Percentiles rank a stretch among this genome's conserved stretches.
phyloP scores from a whole-genome alignment of 2,113 vertebrate species.

The Campylomormyrus tamandua region DNA sequence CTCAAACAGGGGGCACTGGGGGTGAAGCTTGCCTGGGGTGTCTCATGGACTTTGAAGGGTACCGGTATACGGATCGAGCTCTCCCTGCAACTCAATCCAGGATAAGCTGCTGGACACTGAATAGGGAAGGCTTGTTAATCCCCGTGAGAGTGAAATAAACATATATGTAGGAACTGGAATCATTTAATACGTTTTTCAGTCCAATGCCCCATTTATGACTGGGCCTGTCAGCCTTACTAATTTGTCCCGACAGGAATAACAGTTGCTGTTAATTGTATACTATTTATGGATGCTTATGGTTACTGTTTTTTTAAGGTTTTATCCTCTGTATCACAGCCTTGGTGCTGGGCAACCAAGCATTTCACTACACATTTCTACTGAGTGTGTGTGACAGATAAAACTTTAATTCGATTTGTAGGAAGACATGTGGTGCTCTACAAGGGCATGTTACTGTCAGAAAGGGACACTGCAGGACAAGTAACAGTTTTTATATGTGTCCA shows the following conservation, averaged over 20 bases:
- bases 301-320: not conserved
- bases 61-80: not conserved
- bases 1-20: not conserved
- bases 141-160: not conserved
- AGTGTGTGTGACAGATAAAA: not conserved
- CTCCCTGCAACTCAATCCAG: not conserved
- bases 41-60: not conserved
- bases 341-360: not conserved
- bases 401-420: not conserved
- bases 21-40: not conserved
- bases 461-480: not conserved
- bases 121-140: not conserved
- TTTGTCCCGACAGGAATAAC: not conserved
- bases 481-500: not conserved
- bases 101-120: not conserved
- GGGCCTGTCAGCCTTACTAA: not conserved
- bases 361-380: not conserved
- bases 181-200: not conserved
- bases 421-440: not conserved
- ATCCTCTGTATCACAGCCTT: not conserved
- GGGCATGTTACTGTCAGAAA: not conserved
- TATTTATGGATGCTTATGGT: not conserved
- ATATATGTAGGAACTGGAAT: not conserved
- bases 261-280: not conserved
- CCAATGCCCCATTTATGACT: not conserved